These are phyloP conservation scores for Helicoverpa zea DNA, from an alignment of 1,140 invertebrate species.

Conservation along the genomic window DNA sequence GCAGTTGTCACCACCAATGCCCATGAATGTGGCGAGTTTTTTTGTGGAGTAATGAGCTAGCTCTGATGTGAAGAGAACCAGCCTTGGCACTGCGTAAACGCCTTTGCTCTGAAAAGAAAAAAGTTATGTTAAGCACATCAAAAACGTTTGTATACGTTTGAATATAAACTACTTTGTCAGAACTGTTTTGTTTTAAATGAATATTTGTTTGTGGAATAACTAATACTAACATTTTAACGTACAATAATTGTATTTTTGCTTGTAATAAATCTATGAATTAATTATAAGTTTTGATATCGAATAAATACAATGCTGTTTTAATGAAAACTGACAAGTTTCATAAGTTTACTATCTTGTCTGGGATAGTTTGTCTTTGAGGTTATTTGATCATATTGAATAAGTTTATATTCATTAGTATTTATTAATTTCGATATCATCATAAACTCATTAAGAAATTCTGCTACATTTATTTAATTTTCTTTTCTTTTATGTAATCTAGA, in stretches of 20 bases:
- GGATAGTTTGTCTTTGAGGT: background rate
- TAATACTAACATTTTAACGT: constrained; percentile 8
- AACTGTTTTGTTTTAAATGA: no score
- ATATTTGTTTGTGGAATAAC: no score
- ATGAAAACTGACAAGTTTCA: background rate
- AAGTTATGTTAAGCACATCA: background rate
- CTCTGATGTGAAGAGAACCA: constrained; percentile 94
- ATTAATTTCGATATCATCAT: background rate
- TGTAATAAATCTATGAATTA: background rate
- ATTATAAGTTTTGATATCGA: background rate
- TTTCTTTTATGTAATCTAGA: no score
- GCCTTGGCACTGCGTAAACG: constrained; percentile 88
- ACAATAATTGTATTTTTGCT: background rate
- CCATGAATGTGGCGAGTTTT: constrained; percentile 93
- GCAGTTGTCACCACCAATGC: constrained; percentile 93
- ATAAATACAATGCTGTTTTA: background rate
- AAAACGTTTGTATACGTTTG: no score
- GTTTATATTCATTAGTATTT: background rate
- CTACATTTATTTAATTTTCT: no score
- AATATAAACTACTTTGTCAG: no score
- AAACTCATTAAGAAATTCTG: no score
- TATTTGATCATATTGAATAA: background rate
- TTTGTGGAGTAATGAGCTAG: constrained; percentile 98
- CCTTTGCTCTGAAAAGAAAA: constrained; percentile 89
- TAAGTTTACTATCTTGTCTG: background rate